phyloP scores from a whole-genome alignment of 2,113 vertebrate species.

The Plotosus lineatus region DNA sequence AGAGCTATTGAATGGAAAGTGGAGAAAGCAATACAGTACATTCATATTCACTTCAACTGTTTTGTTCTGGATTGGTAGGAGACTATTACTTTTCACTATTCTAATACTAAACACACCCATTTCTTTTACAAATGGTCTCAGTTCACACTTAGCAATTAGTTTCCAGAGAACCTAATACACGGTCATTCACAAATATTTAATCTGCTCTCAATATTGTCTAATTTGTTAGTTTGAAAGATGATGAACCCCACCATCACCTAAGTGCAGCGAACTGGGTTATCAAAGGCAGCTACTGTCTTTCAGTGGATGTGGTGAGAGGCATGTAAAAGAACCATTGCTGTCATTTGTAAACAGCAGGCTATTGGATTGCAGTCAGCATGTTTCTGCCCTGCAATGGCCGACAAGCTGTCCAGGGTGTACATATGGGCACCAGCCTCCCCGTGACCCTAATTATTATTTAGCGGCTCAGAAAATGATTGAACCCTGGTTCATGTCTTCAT shows the following conservation, averaged over 20 bases:
- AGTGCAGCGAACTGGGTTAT: no score
- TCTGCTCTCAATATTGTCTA: background rate
- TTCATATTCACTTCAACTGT: no score
- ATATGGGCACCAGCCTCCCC: no score
- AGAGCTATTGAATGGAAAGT: background rate
- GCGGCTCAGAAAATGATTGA: background rate
- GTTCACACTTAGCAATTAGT: background rate
- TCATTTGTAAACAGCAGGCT: no score
- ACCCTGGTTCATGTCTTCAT: background rate
- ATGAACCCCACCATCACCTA: no score
- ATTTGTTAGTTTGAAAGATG: background rate
- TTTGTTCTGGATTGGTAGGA: background rate
- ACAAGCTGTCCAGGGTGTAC: no score
- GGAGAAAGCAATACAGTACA: background rate
- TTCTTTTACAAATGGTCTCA: background rate
- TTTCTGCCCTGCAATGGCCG: no score
- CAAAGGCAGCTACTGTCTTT: no score
- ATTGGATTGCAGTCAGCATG: no score
- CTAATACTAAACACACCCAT: background rate
- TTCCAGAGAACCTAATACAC: background rate
- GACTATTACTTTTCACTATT: background rate
- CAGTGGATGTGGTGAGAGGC: no score
- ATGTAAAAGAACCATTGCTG: no score
- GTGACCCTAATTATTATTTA: no score
- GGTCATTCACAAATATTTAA: background rate